These are phyloP conservation scores for Haliclona indistincta DNA, from an alignment of 37 sponge, comb jelly and placozoan species.

Conservation along the genomic window DNA sequence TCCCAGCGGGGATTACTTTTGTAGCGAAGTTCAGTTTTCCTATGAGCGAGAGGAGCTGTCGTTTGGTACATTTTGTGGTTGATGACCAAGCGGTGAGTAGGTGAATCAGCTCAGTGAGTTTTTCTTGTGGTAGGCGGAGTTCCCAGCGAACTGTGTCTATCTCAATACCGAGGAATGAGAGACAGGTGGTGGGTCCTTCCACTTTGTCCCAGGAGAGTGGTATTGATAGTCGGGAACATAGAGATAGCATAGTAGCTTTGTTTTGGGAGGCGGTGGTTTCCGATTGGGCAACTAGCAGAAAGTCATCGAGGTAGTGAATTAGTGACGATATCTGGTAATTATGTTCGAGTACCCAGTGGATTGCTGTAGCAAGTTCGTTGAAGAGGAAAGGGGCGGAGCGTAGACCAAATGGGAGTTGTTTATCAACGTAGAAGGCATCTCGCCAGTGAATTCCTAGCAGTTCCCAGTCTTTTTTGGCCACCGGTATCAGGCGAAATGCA, in stretches of 20 bases:
- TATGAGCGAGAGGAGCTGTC: constrained; percentile 16
- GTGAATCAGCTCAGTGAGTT: not conserved
- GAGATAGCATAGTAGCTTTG: not conserved
- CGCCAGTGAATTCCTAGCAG: constrained; percentile 26
- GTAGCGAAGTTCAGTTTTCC: constrained; percentile 14
- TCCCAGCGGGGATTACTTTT: constrained; percentile 19
- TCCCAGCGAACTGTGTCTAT: not conserved
- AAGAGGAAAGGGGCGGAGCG: constrained; percentile 27
- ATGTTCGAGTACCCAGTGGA: constrained; percentile 17
- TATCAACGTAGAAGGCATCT: constrained; percentile 22
- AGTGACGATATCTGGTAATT: not conserved
- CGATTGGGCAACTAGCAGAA: not conserved
- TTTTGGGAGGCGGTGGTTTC: too few relatives aligned
- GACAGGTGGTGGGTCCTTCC: constrained; percentile 8
- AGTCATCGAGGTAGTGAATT: constrained; percentile 34
- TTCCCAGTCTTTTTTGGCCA: constrained; percentile 25
- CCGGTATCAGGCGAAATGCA: constrained; percentile 20
- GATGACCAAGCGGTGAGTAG: not conserved
- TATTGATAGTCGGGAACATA: not conserved
- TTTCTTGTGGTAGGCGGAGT: constrained; percentile 1
- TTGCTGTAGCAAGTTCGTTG: constrained; percentile 10
- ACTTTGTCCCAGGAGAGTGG: not conserved
- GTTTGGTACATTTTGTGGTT: constrained; percentile 3
- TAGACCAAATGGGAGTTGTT: constrained; percentile 32
- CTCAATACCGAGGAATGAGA: constrained; percentile 9